Conservation (phyloP, 2,797 vertebrate genomes). For the Poeciliopsis infans region DNA sequence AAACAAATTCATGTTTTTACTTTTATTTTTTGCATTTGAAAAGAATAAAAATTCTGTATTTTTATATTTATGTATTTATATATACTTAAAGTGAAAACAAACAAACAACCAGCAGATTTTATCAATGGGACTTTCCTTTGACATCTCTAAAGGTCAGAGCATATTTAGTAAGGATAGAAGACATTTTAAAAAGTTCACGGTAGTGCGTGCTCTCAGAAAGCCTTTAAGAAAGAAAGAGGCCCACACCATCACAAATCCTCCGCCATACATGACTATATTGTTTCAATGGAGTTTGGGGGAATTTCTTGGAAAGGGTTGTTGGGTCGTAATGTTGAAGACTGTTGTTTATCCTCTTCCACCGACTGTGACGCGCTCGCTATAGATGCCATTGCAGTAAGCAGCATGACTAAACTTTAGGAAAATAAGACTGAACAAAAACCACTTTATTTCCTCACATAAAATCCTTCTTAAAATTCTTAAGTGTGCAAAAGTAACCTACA, state of each 20-base stretch:
- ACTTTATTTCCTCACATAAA: too few relatives aligned
- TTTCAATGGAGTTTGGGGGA: conserved; percentile 31
- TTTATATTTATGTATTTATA: too few relatives aligned
- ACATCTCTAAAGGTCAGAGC: not conserved
- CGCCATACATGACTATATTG: not conserved
- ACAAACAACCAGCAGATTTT: not conserved
- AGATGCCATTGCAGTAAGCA: too few relatives aligned
- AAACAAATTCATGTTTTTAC: not conserved
- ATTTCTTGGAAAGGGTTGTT: conserved; percentile 62
- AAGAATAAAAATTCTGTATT: not conserved
- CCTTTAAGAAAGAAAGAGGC: not conserved
- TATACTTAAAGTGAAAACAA: too few relatives aligned
- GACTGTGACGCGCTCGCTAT: conserved; percentile 66
- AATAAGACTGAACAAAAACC: not conserved
- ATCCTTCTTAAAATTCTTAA: too few relatives aligned
- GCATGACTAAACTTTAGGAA: too few relatives aligned
- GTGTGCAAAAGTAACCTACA: too few relatives aligned
- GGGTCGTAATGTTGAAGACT: conserved; percentile 69
- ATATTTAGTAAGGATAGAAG: not conserved
- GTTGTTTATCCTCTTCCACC: conserved; percentile 65
- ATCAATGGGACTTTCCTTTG: not conserved
- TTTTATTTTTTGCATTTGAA: not conserved
- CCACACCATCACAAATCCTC: not conserved
- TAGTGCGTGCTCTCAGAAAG: not conserved
- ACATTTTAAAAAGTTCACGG: not conserved